Evolutionary conservation across 1,140 invertebrate genomes (phyloP), one percentile per base, ranked within the genome.

Genomic region (Bombus pascuorum): DNA sequence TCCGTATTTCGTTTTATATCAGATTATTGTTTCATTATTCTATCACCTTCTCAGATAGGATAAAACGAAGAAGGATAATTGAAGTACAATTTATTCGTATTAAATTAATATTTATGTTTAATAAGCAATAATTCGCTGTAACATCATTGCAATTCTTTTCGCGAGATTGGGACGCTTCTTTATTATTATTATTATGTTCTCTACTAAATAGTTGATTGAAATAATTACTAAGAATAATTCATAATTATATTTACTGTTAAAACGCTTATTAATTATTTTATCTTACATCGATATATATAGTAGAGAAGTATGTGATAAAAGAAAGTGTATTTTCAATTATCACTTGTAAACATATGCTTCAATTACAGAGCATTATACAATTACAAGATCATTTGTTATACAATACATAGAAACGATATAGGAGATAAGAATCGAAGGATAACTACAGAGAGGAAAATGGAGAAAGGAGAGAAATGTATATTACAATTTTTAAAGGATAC

Each of bases 401-500:
- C 18, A 8, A 59, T 53, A 53, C 47, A 53, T n/a, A 28, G 28
- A 57, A 72, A 28, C 53, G 12, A 5, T 39, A 34, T 22, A 70
- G 1, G 12, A 6, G 5, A 34, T 53, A 32, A 32, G n/a, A 32
- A 47, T 59, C 18, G 28, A 25, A 34, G 47, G 62, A 39, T 25
- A 37, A 57, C 37, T n/a, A 39, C 39, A 79, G 68, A 72, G 22
- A 53, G 66, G 53, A 10, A 32, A 72, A 32, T 15, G 2, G 47
- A 44, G 75, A 42, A 39, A 47, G n/a, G 70, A 47, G 25, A 9
- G n/a, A 42, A 68, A 73, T 62, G 53, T 79, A 72, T 62, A 79
- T 79, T 47, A 39, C 44, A 70, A 78, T 83, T 83, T 83, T 78
- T 70, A 83, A 84, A 84, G 65, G 75, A 79, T 53, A 79, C 76